phyloP scores from a whole-genome alignment of 2,888 invertebrate species.

The Aporophyla lueneburgensis region DNA sequence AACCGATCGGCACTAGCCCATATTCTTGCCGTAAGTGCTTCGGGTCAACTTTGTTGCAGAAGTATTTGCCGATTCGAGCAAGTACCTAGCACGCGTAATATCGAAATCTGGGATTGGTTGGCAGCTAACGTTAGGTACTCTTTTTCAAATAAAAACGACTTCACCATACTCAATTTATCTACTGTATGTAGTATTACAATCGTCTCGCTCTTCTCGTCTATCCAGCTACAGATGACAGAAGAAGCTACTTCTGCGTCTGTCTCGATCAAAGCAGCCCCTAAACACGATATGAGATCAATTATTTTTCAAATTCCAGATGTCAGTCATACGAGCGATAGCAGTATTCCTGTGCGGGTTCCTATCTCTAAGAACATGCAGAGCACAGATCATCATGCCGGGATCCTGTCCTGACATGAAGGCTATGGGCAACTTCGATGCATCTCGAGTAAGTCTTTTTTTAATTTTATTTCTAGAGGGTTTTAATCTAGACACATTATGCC shows the following conservation, averaged over 20 bases:
- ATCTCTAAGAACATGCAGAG: slow-evolving; percentile 69
- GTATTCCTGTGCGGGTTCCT: slow-evolving; percentile 84
- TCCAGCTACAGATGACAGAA: neutral
- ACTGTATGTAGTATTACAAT: too few relatives aligned
- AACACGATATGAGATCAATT: neutral
- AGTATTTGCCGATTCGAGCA: too few relatives aligned
- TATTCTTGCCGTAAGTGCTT: too few relatives aligned
- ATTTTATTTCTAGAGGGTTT: too few relatives aligned
- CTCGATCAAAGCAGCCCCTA: neutral
- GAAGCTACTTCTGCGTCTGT: neutral
- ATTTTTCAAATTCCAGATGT: slow-evolving; percentile 81
- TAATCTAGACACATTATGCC: too few relatives aligned
- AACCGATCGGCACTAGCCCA: too few relatives aligned
- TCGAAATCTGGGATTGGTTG: too few relatives aligned
- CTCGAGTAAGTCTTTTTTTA: slow-evolving; percentile 88
- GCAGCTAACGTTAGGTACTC: neutral
- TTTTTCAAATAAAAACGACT: too few relatives aligned
- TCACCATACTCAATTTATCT: too few relatives aligned
- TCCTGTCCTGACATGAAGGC: slow-evolving; percentile 92
- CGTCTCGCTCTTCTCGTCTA: too few relatives aligned
- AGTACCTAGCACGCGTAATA: too few relatives aligned
- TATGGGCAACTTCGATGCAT: slow-evolving; percentile 91
- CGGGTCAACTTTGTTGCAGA: too few relatives aligned
- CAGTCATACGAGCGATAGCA: slow-evolving; percentile 82
- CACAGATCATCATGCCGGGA: slow-evolving; percentile 92